Conservation (phyloP, 2,888 invertebrate species). For the Trachelus stipa region DNA sequence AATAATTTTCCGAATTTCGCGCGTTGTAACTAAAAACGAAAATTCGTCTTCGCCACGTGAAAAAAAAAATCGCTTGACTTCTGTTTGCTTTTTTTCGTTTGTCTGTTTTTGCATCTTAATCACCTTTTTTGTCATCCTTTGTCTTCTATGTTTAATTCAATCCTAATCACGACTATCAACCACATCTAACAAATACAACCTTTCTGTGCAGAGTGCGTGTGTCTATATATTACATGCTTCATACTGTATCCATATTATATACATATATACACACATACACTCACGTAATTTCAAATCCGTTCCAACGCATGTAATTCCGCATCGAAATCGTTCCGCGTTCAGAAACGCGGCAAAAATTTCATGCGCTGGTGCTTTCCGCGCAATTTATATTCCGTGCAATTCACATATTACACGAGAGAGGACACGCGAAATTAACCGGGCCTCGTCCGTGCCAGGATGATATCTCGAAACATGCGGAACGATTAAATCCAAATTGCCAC, state of each 20-base stretch:
- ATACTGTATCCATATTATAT: neutral
- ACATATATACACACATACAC: neutral
- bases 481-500: neutral
- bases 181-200: slow-evolving; percentile 1
- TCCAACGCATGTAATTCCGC: neutral
- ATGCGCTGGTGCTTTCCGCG: neutral
- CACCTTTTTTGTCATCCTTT: neutral
- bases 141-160: slow-evolving; percentile 13
- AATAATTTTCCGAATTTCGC: no score
- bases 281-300: neutral
- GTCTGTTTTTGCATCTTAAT: slow-evolving; percentile 11
- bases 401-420: neutral
- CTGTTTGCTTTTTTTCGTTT: slow-evolving; percentile 8
- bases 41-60: neutral
- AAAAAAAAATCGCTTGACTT: slow-evolving; percentile 4
- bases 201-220: neutral
- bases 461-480: neutral
- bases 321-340: neutral
- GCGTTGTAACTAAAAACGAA: neutral
- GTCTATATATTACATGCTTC: neutral
- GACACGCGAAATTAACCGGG: neutral
- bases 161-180: slow-evolving; percentile 7
- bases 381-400: neutral
- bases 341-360: neutral
- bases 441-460: neutral